Base-by-base conservation (phyloP, 1,140 invertebrate genomes). In the Lanistes nyassanus region DNA sequence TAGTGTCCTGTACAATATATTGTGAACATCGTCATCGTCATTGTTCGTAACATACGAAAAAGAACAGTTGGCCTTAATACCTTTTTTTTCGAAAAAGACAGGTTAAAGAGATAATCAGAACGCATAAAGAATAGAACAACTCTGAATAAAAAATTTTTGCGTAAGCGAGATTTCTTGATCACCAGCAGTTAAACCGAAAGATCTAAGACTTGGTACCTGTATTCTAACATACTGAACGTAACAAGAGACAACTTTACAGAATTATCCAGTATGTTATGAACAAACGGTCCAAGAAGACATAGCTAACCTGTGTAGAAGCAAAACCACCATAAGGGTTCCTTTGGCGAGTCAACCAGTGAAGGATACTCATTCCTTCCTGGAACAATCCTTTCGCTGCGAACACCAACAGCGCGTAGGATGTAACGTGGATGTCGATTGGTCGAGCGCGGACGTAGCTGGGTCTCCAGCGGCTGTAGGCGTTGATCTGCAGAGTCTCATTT, bases 241-340 rank as follows among this genome's bases (percentile, higher is more conserved):
- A n/a, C n/a, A n/a, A n/a, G n/a, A n/a, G n/a, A n/a, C n/a, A n/a
- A n/a, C n/a, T n/a, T n/a, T n/a, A n/a, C n/a, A n/a, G n/a, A n/a
- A n/a, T n/a, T n/a, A n/a, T n/a, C n/a, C n/a, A n/a, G n/a, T n/a
- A n/a, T n/a, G n/a, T n/a, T n/a, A n/a, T n/a, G n/a, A n/a, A n/a
- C n/a, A n/a, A n/a, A n/a, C n/a, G n/a, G n/a, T n/a, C n/a, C n/a
- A 47, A 47, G 39, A 42, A 47, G 0, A 13, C 9, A 47, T 65
- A 21, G n/a, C 55, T 11, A 6, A 88, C 87, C 84, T 89, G 88
- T 37, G 94, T 95, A 3, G 94, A 95, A 6, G 93, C 91, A 86
- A 96, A 97, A 34, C 96, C 95, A 23, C 96, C 96, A 76, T 93
- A 90, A 0, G 91, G 89, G 87, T 96, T 97, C 75, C 95, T 91